Base-by-base conservation (phyloP, 2,888 invertebrate genomes). In the Lissonota sp. region DNA sequence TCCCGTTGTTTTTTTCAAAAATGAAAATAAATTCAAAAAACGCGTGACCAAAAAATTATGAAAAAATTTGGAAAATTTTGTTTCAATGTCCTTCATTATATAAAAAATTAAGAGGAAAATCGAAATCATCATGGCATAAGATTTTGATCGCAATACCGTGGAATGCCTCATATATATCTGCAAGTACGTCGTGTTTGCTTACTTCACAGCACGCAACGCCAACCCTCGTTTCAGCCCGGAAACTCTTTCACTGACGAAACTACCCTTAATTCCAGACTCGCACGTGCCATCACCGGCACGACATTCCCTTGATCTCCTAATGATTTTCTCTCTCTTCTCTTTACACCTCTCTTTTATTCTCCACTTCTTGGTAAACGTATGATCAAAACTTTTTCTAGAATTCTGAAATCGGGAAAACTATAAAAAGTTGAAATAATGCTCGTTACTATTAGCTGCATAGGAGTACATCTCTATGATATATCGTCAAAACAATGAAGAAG, bases 201-300 rank as follows among this genome's bases (percentile, higher is more conserved):
- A 39, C 58, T 53, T 74, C 44, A n/a, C 51, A 46, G 63, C 77
- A 80, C 82, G 77, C 82, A 64, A 80, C 75, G 60, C 64, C n/a
- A 10, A 8, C 26, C 51, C 60, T 44, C 64, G 3, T 46, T 62
- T 12, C 77, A 26, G 1, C n/a, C 40, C 57, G 44, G 66, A 57
- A 74, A 58, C 39, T 66, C 46, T 57, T 58, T 74, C 74, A 37
- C 49, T 42, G 53, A 7, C 60, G 12, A 67, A 75, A 75, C 67
- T 67, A 66, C 74, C 70, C 57, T 67, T 81, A 64, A 81, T 69
- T 70, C 46, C 39, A 67, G 58, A 55, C 39, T n/a, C 16, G 58
- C 77, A 73, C 73, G 73, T 77, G 69, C 42, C 77, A 64, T 12
- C 49, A 71, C 14, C 16, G 37, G 40, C 58, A 40, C 64, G 53